phyloP scores from a whole-genome alignment of 2,888 invertebrate species.

The Polyploca ridens region DNA sequence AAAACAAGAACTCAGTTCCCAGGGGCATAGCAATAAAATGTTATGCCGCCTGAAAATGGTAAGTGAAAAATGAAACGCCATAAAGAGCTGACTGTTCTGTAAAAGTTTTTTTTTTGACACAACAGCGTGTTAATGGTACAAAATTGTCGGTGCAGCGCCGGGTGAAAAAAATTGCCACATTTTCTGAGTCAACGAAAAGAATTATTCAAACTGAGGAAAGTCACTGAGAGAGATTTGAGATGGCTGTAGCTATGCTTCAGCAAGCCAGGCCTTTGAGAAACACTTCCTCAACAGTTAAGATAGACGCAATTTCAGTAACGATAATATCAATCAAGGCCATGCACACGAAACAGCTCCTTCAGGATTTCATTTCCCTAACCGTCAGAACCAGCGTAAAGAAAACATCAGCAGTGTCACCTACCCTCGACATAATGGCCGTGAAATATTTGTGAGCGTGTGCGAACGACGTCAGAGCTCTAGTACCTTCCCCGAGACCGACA shows the following conservation, averaged over 20 bases:
- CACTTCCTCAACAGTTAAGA: too few species aligned
- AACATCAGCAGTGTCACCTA: constrained; percentile 28
- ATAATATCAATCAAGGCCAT: background rate
- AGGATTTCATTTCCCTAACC: background rate
- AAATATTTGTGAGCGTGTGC: constrained; percentile 28
- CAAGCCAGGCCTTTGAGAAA: too few species aligned
- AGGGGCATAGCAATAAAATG: constrained; percentile 31
- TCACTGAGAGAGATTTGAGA: background rate
- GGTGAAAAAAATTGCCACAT: background rate
- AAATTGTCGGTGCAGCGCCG: too few species aligned
- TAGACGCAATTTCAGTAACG: too few species aligned
- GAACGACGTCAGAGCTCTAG: constrained; percentile 25
- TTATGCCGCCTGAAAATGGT: background rate
- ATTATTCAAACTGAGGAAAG: background rate
- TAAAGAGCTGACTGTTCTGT: constrained; percentile 6
- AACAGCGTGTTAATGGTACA: background rate
- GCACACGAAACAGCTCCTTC: background rate
- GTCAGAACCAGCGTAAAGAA: constrained; percentile 1
- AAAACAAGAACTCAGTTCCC: constrained; percentile 23
- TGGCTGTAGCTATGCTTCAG: background rate
- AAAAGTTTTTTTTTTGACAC: background rate
- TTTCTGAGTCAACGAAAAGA: background rate
- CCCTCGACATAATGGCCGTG: constrained; percentile 8
- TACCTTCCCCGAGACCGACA: constrained; percentile 23
- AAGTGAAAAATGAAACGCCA: constrained; percentile 1